Conservation (phyloP, 2,113 vertebrate genomes). For the Myiopsitta monachus region DNA sequence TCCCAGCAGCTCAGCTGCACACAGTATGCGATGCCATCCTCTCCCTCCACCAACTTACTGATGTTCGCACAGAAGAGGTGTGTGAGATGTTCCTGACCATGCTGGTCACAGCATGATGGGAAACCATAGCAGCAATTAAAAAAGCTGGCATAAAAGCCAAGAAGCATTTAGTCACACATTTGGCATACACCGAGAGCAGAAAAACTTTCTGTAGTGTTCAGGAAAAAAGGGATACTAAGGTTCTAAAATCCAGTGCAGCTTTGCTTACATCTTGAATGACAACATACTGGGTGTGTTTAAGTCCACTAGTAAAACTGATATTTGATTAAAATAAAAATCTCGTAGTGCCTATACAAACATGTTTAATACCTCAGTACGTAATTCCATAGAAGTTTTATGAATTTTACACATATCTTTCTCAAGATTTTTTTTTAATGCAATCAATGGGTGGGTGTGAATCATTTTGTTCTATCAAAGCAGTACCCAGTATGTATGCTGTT, state of each 20-base stretch:
- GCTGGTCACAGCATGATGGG: not conserved
- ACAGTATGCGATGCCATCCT: not conserved
- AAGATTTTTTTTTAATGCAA: not conserved
- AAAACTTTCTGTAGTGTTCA: not conserved
- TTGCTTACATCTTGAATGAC: not conserved
- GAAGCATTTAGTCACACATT: not conserved
- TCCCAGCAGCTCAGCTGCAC: not conserved
- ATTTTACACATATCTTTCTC: not conserved
- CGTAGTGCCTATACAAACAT: not conserved
- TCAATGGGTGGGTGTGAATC: not conserved
- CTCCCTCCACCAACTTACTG: not conserved
- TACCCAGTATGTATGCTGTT: not conserved
- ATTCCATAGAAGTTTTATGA: not conserved
- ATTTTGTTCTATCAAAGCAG: not conserved
- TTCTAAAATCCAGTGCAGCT: not conserved
- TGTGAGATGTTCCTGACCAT: not conserved
- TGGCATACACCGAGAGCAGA: not conserved
- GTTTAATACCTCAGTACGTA: not conserved
- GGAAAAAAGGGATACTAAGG: not conserved
- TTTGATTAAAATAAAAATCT: not conserved
- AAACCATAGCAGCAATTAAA: not conserved
- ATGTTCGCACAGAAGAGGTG: accelerated
- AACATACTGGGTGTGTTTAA: not conserved
- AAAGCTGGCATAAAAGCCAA: not conserved
- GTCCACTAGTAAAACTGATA: not conserved